Base-by-base conservation (phyloP, 2,888 invertebrate genomes). In the Tholera decimalis region DNA sequence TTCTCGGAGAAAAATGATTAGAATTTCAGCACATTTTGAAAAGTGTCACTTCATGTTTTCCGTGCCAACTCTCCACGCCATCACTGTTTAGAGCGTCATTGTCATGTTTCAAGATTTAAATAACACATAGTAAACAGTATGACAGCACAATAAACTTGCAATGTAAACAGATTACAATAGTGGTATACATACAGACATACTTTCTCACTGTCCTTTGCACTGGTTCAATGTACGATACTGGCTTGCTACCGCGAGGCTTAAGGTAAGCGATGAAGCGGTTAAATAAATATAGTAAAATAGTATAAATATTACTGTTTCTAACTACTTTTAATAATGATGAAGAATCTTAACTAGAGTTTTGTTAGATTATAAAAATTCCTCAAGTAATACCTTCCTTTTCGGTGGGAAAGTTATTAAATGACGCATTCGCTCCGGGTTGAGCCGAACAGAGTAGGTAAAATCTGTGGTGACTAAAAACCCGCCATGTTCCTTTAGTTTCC, bases 141-240 rank as follows among this genome's bases (percentile, higher is more conserved):
- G 62, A 65, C 68, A 73, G 61, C 69, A 77, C 64, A 72, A 70
- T 73, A 77, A 76, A 80, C 70, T 70, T 46, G 61, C 44, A 61
- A 30, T 63, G 74, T 73, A 83, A 83, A 73, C 76, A 83, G 73
- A 77, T 73, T 70, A 73, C 72, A 82, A 76, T 77, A 78, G 60
- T 65, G 58, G 56, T 73, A 59, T 54, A 66, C 71, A 75, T 70
- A 83, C 82, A 88, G 83, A 86, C 84, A 89, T 82, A 84, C 79
- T 87, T 86, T 85, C 85, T 80, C 79, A 74, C 74, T 86, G 91
- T 91, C 92, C 92, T 92, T 91, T 89, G 80, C 74, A 61, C 62
- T 80, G 84, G 93, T 91, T 92, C 92, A 88, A 84, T 83, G 92
- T 66, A 91, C 93, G 92, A 92, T 92, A 92, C 78, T 78, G 73